These are phyloP conservation scores for Epistrophella euchroma DNA, from an alignment of 2,888 invertebrate species.

Conservation along the genomic window DNA sequence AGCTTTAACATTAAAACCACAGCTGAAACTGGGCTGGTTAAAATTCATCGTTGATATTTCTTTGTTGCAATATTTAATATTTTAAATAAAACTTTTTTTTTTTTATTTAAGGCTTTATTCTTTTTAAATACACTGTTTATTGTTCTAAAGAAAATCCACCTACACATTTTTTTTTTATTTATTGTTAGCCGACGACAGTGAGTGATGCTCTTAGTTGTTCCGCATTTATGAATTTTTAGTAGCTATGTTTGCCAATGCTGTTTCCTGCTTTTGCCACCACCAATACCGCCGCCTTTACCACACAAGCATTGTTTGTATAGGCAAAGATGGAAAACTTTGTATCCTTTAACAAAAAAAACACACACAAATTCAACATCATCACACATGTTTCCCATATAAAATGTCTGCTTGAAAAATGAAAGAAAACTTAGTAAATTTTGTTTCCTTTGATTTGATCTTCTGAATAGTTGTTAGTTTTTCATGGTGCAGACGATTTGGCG, in stretches of 20 bases:
- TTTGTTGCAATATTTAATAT: too few relatives aligned
- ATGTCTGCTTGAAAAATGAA: conserved; percentile 19
- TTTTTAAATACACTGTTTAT: conserved; percentile 18
- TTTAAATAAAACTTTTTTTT: too few relatives aligned
- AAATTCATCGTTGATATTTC: too few relatives aligned
- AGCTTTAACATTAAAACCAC: too few relatives aligned
- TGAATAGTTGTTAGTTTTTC: conserved; percentile 15
- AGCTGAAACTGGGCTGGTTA: too few relatives aligned
- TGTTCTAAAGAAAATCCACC: not conserved
- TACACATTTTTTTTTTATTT: conserved; percentile 26
- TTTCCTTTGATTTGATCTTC: conserved; percentile 30
- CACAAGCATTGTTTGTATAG: conserved; percentile 59
- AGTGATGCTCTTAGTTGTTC: conserved; percentile 73
- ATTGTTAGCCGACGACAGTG: conserved; percentile 56
- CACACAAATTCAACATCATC: not conserved
- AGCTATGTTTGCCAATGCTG: conserved; percentile 42
- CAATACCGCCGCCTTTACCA: not conserved
- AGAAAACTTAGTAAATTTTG: conserved; percentile 2
- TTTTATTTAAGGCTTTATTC: not conserved
- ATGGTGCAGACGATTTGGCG: conserved; percentile 13
- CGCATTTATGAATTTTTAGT: conserved; percentile 73
- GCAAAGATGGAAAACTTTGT: conserved; percentile 58
- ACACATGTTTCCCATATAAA: conserved; percentile 12
- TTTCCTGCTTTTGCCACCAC: not conserved
- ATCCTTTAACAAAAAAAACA: conserved; percentile 4